phyloP scores from a whole-genome alignment of 1,140 invertebrate species.

The Eumaeus atala region DNA sequence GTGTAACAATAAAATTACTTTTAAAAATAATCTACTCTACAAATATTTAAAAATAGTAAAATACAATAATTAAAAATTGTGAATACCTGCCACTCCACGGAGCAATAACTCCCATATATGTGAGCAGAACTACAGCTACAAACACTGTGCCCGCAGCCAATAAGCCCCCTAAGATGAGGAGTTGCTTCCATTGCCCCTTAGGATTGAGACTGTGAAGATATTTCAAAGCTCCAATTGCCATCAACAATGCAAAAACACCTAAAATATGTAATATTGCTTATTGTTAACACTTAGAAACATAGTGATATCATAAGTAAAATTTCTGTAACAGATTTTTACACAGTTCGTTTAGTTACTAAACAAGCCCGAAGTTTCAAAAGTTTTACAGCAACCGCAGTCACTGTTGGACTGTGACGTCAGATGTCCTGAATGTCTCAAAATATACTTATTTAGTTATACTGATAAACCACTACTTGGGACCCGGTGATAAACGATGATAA shows the following conservation, averaged over 20 bases:
- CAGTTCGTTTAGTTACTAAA: too few species aligned
- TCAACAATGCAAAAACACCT: slow-evolving; percentile 96
- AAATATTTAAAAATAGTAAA: too few species aligned
- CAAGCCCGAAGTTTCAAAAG: too few species aligned
- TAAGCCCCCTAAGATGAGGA: slow-evolving; percentile 87
- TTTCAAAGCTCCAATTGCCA: slow-evolving; percentile 90
- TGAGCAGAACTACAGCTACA: slow-evolving; percentile 88
- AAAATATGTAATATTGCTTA: slow-evolving; percentile 23
- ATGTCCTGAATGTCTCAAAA: too few species aligned
- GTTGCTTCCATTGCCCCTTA: slow-evolving; percentile 93
- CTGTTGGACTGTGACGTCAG: too few species aligned
- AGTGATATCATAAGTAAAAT: neutral
- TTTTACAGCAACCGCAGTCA: too few species aligned
- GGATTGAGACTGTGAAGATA: slow-evolving; percentile 93
- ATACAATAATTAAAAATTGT: slow-evolving; percentile 1
- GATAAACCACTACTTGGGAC: too few species aligned
- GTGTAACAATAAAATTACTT: too few species aligned
- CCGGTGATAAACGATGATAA: too few species aligned
- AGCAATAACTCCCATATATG: slow-evolving; percentile 94
- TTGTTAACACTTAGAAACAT: neutral
- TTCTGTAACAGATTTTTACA: too few species aligned
- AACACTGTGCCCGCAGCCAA: slow-evolving; percentile 89
- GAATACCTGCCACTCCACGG: slow-evolving; percentile 97
- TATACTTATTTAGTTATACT: too few species aligned
- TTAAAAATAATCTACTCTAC: too few species aligned